A percentile compares a stretch with the other conserved stretches of the same genome.
These are phyloP conservation scores for Pipistrellus kuhlii DNA, from an alignment of 2,797 vertebrate species.

Conservation along the genomic window DNA sequence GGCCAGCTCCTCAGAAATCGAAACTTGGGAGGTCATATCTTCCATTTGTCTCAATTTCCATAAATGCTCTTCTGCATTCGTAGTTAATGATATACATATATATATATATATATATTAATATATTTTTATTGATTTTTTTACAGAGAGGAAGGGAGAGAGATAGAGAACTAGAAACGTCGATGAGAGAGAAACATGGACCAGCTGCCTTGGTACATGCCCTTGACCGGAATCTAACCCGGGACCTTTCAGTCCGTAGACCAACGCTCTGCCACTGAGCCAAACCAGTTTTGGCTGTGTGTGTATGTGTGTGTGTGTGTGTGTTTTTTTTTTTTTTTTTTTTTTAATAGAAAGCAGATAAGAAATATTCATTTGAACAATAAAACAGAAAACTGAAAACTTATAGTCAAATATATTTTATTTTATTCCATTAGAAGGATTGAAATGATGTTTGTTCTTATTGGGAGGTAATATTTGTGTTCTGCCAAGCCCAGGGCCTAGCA, in stretches of 20 bases:
- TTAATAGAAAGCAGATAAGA: conserved; percentile 39
- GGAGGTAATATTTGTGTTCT: background rate
- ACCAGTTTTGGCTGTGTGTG: too few relatives aligned
- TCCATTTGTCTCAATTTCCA: conserved; percentile 12
- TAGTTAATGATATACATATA: background rate
- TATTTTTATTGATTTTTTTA: too few relatives aligned
- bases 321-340: background rate
- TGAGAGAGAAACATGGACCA: too few relatives aligned
- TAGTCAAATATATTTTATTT: background rate
- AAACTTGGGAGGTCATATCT: background rate
- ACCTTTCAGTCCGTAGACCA: too few relatives aligned
- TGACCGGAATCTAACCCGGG: too few relatives aligned
- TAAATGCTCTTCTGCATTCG: background rate
- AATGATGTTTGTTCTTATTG: background rate
- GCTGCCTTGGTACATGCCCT: too few relatives aligned
- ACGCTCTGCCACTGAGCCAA: too few relatives aligned
- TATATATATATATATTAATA: too few relatives aligned
- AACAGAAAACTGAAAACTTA: background rate
- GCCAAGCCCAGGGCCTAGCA: background rate
- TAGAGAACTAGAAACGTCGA: too few relatives aligned
- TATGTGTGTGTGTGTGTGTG: too few relatives aligned
- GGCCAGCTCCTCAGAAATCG: background rate
- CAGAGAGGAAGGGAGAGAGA: too few relatives aligned
- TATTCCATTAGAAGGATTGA: background rate
- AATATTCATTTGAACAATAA: conserved; percentile 31